Conservation (phyloP, 2,797 vertebrate species). For the Sebastes steindachneri region DNA sequence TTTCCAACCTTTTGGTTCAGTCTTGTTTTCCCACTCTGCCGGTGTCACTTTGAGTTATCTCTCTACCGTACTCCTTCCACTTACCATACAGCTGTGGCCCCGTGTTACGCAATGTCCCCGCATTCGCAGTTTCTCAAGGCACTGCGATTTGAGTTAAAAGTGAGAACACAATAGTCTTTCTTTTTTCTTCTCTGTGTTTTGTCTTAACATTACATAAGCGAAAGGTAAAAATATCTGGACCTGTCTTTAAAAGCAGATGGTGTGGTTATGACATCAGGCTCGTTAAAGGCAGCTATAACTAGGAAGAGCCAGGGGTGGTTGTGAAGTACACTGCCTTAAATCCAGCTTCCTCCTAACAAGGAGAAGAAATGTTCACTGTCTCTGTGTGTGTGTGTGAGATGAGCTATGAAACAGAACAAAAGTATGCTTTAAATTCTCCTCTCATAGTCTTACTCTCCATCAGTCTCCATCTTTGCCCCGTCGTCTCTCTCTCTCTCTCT, state of each 20-base stretch:
- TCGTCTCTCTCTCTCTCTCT: conserved; percentile 28
- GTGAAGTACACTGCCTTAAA: conserved; percentile 46
- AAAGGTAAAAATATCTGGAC: conserved; percentile 69
- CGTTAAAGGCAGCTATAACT: conserved; percentile 58
- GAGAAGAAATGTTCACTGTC: conserved; percentile 13
- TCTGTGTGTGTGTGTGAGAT: conserved; percentile 7
- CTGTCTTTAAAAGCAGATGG: conserved; percentile 70
- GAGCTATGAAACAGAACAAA: conserved; percentile 23
- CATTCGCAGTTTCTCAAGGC: conserved; percentile 24
- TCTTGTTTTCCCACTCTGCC: conserved; percentile 5
- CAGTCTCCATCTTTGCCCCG: conserved; percentile 26
- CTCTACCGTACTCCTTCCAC: conserved; percentile 2
- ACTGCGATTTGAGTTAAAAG: conserved; percentile 35
- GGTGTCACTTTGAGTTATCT: conserved; percentile 27
- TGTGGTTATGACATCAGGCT: conserved; percentile 67
- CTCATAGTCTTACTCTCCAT: conserved; percentile 12
- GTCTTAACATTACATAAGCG: conserved; percentile 61
- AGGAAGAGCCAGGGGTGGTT: conserved; percentile 57
- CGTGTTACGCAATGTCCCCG: conserved; percentile 16
- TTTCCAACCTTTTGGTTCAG: conserved; percentile 9
- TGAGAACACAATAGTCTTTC: conserved; percentile 13
- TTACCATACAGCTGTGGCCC: conserved; percentile 33
- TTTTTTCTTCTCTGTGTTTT: conserved; percentile 8
- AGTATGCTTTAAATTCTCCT: conserved; percentile 30
- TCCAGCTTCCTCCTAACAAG: conserved; percentile 56